Base-by-base conservation (phyloP, 2,797 vertebrate genomes). In the Zalophus californianus region DNA sequence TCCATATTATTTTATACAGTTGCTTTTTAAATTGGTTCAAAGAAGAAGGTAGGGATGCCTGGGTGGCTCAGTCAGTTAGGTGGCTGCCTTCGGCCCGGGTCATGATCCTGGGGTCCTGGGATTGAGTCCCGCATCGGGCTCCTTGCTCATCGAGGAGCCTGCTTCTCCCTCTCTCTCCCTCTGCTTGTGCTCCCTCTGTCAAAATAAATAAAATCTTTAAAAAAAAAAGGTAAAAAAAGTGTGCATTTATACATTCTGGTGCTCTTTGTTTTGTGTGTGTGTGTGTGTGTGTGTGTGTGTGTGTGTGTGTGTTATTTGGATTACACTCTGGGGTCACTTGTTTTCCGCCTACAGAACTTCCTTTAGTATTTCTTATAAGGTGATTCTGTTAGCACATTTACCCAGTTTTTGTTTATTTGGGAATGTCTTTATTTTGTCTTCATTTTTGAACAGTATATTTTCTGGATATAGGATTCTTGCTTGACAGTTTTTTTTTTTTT, bases 1-100 rank as follows among this genome's bases (percentile, higher is more conserved):
- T 62, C 27, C 23, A 90, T 94, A 83, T 87, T 93, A 60, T 78
- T 95, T 93, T 84, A 72, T 91, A 72, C 32, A 78, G 10, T 91
- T 94, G 27, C 16, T 82, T 94, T 83, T 91, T 44, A 93, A 54
- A 48, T 91, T 15, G 70, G 25, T 83, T 93, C 48, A 87, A 93
- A 90, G 56, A 60, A 64, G 52, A 64, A 93, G 89, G 8, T 44
- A 44, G 44, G 44, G 44, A 44, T 9, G 44, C 44, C 44, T 44
- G 44, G 44, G 44, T 44, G 44, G 8, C 44, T 44, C 44, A 44
- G 44, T 44, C 44, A 1, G 44, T 44, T 44, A 44, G 44, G 44
- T 2, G 7, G 44, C 44, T 44, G 44, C 44, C 44, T 44, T 44
- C 9, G 8, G 44, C 44, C 44, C 44, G 9, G 44, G 44, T 44